Conservation (phyloP, 2,888 invertebrate species). For the Pegoplata infirma region DNA sequence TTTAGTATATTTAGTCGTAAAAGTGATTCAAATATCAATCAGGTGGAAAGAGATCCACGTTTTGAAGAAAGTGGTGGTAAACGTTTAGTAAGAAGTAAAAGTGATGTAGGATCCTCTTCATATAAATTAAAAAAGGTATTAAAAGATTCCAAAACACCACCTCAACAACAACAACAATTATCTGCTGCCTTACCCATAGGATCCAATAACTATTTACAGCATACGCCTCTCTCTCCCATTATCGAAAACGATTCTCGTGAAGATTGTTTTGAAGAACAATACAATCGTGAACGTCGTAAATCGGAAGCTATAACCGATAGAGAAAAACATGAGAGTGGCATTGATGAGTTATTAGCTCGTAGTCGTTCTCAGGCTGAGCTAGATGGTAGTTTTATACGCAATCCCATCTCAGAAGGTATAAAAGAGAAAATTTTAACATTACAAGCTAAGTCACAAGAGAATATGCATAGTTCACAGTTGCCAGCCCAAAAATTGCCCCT, state of each 20-base stretch:
- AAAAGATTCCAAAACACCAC: constrained; percentile 60
- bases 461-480: constrained; percentile 87
- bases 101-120: constrained; percentile 80
- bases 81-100: constrained; percentile 81
- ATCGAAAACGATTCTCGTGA: constrained; percentile 87
- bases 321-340: constrained; percentile 74
- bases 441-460: constrained; percentile 78
- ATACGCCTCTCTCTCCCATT: constrained; percentile 87
- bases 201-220: constrained; percentile 79
- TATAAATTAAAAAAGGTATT: constrained; percentile 66
- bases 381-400: constrained; percentile 78
- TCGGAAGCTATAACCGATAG: constrained; percentile 75
- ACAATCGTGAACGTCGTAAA: constrained; percentile 72
- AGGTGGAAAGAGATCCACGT: constrained; percentile 74
- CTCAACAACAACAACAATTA: constrained; percentile 67
- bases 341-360: constrained; percentile 71
- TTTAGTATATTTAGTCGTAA: constrained; percentile 83
- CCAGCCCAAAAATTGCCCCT: constrained; percentile 84
- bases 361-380: constrained; percentile 71
- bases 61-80: constrained; percentile 79
- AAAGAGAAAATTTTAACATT: constrained; percentile 72
- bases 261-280: constrained; percentile 80
- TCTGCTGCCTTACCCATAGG: constrained; percentile 74
- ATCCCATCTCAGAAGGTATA: constrained; percentile 77
- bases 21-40: constrained; percentile 80